Evolutionary conservation across 2,888 invertebrate species (phyloP).

Genomic region (Trachelus tabidus): DNA sequence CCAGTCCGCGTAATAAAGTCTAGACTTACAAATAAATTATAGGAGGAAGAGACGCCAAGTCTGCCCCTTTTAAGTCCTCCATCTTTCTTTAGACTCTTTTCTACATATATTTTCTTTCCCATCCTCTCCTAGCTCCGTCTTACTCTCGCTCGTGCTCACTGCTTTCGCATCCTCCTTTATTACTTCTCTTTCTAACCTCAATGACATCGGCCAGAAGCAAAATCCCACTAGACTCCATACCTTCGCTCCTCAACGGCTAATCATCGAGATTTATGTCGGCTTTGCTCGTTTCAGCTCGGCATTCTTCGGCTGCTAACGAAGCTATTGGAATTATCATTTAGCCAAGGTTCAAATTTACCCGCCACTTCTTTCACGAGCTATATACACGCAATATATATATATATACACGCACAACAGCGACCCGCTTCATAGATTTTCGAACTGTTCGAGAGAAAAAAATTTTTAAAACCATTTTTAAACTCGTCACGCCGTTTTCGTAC

Average conservation of each 20-base stretch:
- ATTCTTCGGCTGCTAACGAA: conserved; percentile 23
- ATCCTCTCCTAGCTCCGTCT: background rate
- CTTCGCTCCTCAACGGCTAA: conserved; percentile 14
- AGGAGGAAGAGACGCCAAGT: background rate
- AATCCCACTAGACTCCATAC: conserved; percentile 6
- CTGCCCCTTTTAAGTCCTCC: background rate
- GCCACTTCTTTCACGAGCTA: too few relatives aligned
- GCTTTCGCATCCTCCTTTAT: background rate
- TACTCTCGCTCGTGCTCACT: background rate
- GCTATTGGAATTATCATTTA: conserved; percentile 27
- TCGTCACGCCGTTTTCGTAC: too few relatives aligned
- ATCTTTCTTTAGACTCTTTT: background rate
- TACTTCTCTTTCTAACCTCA: too few relatives aligned
- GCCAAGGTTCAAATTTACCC: conserved; percentile 1
- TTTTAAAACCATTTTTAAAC: too few relatives aligned
- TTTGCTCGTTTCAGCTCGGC: conserved; percentile 2
- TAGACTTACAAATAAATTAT: conserved; percentile 1
- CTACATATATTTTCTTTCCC: too few relatives aligned
- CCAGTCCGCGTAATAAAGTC: conserved; percentile 17
- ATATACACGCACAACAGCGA: too few relatives aligned
- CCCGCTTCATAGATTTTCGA: too few relatives aligned
- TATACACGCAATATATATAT: too few relatives aligned
- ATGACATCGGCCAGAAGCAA: conserved; percentile 5
- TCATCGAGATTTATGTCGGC: conserved; percentile 25
- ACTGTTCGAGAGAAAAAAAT: too few relatives aligned